Conservation (phyloP, 1,140 invertebrate genomes). For the Steinernema feltiae region DNA sequence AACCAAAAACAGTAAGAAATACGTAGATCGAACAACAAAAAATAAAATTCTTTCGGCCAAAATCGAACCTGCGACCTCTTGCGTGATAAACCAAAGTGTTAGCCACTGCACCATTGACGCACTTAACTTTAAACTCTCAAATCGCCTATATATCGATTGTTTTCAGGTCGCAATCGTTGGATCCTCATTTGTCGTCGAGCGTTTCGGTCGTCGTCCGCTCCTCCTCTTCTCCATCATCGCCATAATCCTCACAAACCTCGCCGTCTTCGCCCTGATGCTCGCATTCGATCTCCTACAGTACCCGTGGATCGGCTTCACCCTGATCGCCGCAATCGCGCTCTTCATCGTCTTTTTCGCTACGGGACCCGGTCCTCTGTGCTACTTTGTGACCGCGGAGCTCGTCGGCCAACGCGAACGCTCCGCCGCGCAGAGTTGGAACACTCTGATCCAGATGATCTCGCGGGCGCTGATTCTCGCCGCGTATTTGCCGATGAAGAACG, state of each 20-base stretch:
- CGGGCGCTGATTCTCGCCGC: conserved; percentile 39
- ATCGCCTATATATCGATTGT: not conserved
- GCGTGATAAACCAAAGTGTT: not conserved
- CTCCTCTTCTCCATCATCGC: conserved; percentile 38
- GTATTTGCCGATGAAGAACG: conserved; percentile 46
- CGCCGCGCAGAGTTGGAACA: conserved; percentile 49
- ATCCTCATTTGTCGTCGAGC: conserved; percentile 44
- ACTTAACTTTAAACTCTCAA: not conserved
- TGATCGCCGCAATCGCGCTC: conserved; percentile 46
- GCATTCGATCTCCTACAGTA: conserved; percentile 43
- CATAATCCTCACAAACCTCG: conserved; percentile 46
- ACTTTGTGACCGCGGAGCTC: conserved; percentile 50
- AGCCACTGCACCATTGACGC: not conserved
- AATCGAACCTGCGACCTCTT: too few relatives aligned
- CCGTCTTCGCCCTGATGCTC: conserved; percentile 46
- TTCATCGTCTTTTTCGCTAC: conserved; percentile 50
- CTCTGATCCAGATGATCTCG: conserved; percentile 44
- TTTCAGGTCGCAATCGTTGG: conserved; percentile 36
- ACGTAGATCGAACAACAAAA: too few relatives aligned
- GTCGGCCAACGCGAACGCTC: conserved; percentile 50
- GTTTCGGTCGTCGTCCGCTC: conserved; percentile 48
- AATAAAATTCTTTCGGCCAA: too few relatives aligned
- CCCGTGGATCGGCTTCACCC: conserved; percentile 41
- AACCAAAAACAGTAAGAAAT: too few relatives aligned
- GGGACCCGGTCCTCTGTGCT: conserved; percentile 49